Conservation (phyloP, 2,888 invertebrate species). For the Himalopsyche anomala region DNA sequence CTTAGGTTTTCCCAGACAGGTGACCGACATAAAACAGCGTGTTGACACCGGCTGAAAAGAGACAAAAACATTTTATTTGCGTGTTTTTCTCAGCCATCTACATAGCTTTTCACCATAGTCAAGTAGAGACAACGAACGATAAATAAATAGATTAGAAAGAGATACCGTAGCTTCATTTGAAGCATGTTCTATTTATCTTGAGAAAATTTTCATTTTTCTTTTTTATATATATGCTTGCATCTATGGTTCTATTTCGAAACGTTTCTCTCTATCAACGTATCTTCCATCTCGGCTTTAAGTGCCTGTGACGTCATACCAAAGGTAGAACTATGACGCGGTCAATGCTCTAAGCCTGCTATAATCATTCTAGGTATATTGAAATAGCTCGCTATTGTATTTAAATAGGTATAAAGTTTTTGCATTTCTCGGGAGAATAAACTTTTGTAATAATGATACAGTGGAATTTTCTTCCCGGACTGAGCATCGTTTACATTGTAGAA, state of each 20-base stretch:
- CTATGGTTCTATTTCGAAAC: background rate
- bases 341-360: background rate
- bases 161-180: background rate
- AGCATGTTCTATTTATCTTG: background rate
- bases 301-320: constrained; percentile 20
- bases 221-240: background rate
- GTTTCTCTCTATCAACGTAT: background rate
- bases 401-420: no score
- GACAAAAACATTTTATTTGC: background rate
- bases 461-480: no score
- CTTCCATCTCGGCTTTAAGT: constrained; percentile 1
- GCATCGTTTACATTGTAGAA: no score
- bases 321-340: constrained; percentile 32
- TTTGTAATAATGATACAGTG: no score
- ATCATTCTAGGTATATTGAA: background rate
- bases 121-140: constrained; percentile 3
- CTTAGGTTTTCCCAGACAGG: background rate
- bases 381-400: no score
- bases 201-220: background rate
- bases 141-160: constrained; percentile 27
- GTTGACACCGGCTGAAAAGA: background rate
- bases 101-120: background rate
- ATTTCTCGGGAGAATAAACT: no score
- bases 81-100: background rate
- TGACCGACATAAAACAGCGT: constrained; percentile 19